Evolutionary conservation across 2,888 invertebrate species (phyloP).

Genomic region (Oscheius myriophilus): DNA sequence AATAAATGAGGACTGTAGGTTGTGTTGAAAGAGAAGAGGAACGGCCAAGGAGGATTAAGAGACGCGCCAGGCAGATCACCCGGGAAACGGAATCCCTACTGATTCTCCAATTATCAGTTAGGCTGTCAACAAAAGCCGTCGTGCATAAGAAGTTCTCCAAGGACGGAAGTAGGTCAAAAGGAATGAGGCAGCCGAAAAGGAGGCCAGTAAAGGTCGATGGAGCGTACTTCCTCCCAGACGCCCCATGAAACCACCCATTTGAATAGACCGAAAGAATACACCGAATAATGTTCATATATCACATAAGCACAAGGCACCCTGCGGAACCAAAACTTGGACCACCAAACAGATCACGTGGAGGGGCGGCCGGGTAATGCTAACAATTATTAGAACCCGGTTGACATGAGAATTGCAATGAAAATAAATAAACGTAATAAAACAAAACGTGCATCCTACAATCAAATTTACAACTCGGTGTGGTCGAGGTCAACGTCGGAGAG

Average conservation of each 20-base stretch:
- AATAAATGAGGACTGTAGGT: too few relatives aligned
- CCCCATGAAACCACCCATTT: too few relatives aligned
- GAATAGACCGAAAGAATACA: too few relatives aligned
- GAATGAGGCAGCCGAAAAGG: too few relatives aligned
- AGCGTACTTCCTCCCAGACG: too few relatives aligned
- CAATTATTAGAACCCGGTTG: slow-evolving; percentile 17
- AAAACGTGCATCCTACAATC: not conserved
- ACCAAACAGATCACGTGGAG: not conserved
- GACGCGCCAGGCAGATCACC: not conserved
- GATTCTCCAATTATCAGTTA: not conserved
- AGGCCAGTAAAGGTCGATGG: too few relatives aligned
- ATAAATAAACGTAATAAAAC: slow-evolving; percentile 6
- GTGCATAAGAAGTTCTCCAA: not conserved
- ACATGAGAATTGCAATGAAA: slow-evolving; percentile 8
- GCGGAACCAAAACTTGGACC: not conserved
- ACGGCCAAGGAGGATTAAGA: too few relatives aligned
- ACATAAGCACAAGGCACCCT: slow-evolving; percentile 15
- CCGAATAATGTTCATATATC: slow-evolving; percentile 5
- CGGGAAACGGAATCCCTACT: not conserved
- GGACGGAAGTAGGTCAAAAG: too few relatives aligned
- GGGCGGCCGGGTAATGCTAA: slow-evolving; percentile 3
- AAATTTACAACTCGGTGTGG: slow-evolving; percentile 63
- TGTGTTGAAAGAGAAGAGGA: too few relatives aligned
- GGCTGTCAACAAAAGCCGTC: not conserved
- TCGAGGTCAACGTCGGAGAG: slow-evolving; percentile 73